Percentiles rank a stretch among this genome's conserved stretches.
phyloP scores from a whole-genome alignment of 2,797 vertebrate genomes.

The Martes flavigula region DNA sequence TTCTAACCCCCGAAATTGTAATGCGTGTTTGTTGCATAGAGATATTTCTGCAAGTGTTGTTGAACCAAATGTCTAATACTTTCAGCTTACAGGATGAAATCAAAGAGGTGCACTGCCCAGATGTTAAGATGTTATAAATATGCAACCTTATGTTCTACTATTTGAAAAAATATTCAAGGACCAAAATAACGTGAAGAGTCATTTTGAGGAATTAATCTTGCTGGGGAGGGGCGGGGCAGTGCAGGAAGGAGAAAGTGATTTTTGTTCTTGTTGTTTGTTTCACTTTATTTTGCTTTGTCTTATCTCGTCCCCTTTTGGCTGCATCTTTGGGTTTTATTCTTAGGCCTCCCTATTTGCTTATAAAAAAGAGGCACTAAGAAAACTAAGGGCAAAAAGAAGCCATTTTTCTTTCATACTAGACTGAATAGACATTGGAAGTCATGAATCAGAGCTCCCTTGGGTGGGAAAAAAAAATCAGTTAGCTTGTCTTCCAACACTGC shows the following conservation, averaged over 20 bases:
- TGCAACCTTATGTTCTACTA: not conserved
- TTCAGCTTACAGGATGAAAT: not conserved
- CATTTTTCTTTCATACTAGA: slow-evolving; percentile 26
- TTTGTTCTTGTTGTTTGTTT: not conserved
- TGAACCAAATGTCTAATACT: not conserved
- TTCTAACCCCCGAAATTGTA: not conserved
- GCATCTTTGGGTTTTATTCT: slow-evolving; percentile 28
- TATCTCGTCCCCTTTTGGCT: not conserved
- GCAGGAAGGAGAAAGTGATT: not conserved
- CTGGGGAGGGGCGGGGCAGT: too few relatives aligned
- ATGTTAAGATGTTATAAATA: not conserved
- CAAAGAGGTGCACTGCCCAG: not conserved
- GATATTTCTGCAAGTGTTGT: not conserved
- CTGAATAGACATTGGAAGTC: not conserved
- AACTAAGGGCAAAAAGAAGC: not conserved
- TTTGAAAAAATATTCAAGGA: not conserved
- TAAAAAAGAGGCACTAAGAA: slow-evolving; percentile 6
- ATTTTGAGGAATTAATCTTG: not conserved
- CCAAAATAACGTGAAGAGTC: not conserved
- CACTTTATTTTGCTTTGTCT: not conserved
- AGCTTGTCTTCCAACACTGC: slow-evolving; percentile 46
- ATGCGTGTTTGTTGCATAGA: not conserved
- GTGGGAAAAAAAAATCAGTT: slow-evolving; percentile 12
- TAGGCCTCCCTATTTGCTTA: not conserved
- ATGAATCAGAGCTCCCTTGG: slow-evolving; percentile 38